Evolutionary conservation across 2,888 invertebrate genomes (phyloP), one percentile per base, ranked within the genome.

Genomic region (Tinea semifulvella): DNA sequence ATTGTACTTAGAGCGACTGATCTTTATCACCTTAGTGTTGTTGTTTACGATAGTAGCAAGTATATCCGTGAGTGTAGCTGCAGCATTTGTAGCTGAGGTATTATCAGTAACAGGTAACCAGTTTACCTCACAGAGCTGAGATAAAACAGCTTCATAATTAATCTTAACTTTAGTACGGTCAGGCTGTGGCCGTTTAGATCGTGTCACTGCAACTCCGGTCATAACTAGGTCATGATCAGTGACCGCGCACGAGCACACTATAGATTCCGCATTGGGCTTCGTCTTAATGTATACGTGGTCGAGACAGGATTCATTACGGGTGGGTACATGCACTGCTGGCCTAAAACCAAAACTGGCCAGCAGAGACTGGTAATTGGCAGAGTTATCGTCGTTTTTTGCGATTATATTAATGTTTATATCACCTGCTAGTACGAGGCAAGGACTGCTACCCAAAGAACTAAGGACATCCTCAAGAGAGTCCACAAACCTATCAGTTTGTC

Each of bases 331-430:
- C 7, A 49, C 45, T 11, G 46, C 46, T 2, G 48, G 44, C 1
- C 19, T 8, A 18, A 50, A 26, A 1, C 44, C 48, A 20, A 44
- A 42, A 31, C 47, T 43, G n/a, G 52, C 48, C 6, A 46, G 16
- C 2, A 48, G 28, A 28, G 48, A 48, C 1, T 46, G 18, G 38
- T 48, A 49, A 2, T 46, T 45, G 6, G 42, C 10, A 13, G 13
- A 7, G 1, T 42, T 2, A 18, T 35, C 6, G 19, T 35, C 3
- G 0, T 25, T 8, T 22, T 16, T 11, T 14, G 4, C n/a, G 18
- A 47, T 8, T 13, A 47, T 44, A 16, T 52, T 39, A 3, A 51
- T 47, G 31, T 50, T 52, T 1, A 51, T 46, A 28, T 52, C 52
- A 3, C 52, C 51, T 2, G 46, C 47, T 7, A 52, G 6, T 3